Conservation (phyloP, 2,888 invertebrate genomes). For the Bellardia bayeri region DNA sequence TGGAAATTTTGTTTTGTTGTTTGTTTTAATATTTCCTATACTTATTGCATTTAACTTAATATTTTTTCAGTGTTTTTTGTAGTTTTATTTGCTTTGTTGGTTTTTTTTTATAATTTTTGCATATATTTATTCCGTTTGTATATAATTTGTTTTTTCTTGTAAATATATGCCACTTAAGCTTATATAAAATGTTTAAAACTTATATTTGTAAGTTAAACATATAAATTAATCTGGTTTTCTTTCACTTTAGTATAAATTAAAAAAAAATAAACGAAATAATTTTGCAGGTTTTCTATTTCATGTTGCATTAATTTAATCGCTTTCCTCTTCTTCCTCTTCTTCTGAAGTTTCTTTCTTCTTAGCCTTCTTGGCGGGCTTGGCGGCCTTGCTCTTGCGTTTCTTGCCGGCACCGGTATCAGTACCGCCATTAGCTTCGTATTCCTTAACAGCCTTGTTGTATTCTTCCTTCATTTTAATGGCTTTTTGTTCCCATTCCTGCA, state of each 20-base stretch:
- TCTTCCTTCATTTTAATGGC: slow-evolving; percentile 95
- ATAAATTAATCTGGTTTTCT: slow-evolving; percentile 66
- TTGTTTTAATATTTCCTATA: slow-evolving; percentile 68
- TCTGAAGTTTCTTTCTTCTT: slow-evolving; percentile 89
- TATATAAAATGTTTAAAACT: slow-evolving; percentile 84
- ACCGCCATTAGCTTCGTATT: slow-evolving; percentile 93
- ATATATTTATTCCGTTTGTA: slow-evolving; percentile 60
- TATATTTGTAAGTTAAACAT: slow-evolving; percentile 77
- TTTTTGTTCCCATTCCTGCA: slow-evolving; percentile 95
- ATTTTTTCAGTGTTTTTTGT: slow-evolving; percentile 40
- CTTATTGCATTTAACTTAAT: slow-evolving; percentile 66
- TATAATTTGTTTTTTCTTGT: slow-evolving; percentile 70
- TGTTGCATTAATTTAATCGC: slow-evolving; percentile 85
- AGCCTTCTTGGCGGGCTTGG: slow-evolving; percentile 83
- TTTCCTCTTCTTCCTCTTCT: slow-evolving; percentile 87
- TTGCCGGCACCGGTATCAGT: slow-evolving; percentile 86
- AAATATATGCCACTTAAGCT: slow-evolving; percentile 82
- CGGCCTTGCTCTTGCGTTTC: slow-evolving; percentile 86
- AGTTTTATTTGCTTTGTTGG: slow-evolving; percentile 31
- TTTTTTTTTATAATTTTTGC: slow-evolving; percentile 49
- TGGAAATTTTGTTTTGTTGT: slow-evolving; percentile 55
- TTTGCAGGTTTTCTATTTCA: slow-evolving; percentile 66
- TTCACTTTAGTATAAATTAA: slow-evolving; percentile 55
- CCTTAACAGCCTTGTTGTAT: slow-evolving; percentile 94
- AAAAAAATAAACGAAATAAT: slow-evolving; percentile 61